These are phyloP conservation scores for Meta bourneti DNA, from an alignment of 2,888 invertebrate genomes.

Conservation along the genomic window DNA sequence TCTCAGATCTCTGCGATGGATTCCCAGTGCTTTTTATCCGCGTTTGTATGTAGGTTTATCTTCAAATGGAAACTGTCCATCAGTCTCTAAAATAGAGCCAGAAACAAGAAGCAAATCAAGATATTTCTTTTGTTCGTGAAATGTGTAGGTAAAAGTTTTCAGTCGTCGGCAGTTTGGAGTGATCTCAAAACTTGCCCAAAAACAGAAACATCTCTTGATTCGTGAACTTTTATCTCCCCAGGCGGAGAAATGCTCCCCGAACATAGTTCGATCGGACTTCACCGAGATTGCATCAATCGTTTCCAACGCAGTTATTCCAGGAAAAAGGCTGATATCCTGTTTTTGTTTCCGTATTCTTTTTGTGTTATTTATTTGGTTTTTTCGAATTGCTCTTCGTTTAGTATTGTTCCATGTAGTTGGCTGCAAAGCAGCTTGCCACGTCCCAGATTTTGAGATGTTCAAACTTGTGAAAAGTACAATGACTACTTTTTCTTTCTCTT, in stretches of 20 bases:
- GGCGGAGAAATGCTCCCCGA: conserved; percentile 26
- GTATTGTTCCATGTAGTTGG: conserved; percentile 60
- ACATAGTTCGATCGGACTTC: conserved; percentile 57
- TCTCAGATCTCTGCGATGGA: not conserved
- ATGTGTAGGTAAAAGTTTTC: conserved; percentile 48
- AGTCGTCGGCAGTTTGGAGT: conserved; percentile 19
- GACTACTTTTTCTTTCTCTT: conserved; percentile 23
- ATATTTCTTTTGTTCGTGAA: conserved; percentile 30
- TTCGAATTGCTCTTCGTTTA: conserved; percentile 67
- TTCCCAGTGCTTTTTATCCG: not conserved
- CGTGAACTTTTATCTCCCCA: conserved; percentile 71
- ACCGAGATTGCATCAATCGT: conserved; percentile 71
- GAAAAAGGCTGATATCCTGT: conserved; percentile 38
- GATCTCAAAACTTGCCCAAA: conserved; percentile 33
- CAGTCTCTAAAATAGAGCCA: conserved; percentile 21
- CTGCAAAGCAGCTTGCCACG: conserved; percentile 51
- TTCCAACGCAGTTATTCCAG: conserved; percentile 58
- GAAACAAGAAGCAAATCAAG: conserved; percentile 37
- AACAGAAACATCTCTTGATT: conserved; percentile 54
- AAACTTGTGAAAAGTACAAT: conserved; percentile 61
- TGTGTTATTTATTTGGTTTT: conserved; percentile 23
- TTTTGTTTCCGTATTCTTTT: conserved; percentile 37
- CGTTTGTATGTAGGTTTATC: not conserved
- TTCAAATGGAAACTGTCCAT: not conserved
- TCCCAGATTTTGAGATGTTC: conserved; percentile 63